phyloP scores from a whole-genome alignment of 2,113 vertebrate species.

The Chiloscyllium plagiosum region DNA sequence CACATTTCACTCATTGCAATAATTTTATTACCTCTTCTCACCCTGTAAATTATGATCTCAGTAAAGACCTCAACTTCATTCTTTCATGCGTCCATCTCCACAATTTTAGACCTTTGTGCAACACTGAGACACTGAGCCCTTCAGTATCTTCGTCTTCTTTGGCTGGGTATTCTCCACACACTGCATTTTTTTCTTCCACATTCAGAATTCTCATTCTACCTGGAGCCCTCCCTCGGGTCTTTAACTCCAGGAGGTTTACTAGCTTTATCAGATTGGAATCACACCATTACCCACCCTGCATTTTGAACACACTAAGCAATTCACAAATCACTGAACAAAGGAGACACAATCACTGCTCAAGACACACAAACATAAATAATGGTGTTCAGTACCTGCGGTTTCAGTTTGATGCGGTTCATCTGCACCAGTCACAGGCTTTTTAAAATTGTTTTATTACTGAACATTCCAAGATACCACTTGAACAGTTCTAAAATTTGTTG shows the following conservation, averaged over 20 bases:
- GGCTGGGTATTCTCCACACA: neutral
- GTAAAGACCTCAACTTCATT: neutral
- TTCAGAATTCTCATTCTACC: neutral
- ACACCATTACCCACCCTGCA: neutral
- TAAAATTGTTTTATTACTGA: neutral
- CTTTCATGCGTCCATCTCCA: neutral
- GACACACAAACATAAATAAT: neutral
- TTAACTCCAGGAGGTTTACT: neutral
- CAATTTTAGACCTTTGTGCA: neutral
- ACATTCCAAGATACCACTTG: neutral
- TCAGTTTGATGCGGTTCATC: neutral
- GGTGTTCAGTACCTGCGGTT: neutral
- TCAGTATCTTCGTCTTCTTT: neutral
- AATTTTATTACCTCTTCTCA: neutral
- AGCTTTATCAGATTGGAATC: neutral
- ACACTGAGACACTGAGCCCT: neutral
- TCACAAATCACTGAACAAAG: neutral
- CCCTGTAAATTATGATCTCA: neutral
- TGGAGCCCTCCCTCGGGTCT: neutral
- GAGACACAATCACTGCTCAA: neutral
- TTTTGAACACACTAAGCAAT: neutral
- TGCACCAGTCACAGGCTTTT: neutral
- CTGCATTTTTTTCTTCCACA: neutral
- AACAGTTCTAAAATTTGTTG: neutral
- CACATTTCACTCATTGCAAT: neutral